These are phyloP conservation scores for Micrastur ruficollis DNA, from an alignment of 2,797 vertebrate species.

Conservation along the genomic window DNA sequence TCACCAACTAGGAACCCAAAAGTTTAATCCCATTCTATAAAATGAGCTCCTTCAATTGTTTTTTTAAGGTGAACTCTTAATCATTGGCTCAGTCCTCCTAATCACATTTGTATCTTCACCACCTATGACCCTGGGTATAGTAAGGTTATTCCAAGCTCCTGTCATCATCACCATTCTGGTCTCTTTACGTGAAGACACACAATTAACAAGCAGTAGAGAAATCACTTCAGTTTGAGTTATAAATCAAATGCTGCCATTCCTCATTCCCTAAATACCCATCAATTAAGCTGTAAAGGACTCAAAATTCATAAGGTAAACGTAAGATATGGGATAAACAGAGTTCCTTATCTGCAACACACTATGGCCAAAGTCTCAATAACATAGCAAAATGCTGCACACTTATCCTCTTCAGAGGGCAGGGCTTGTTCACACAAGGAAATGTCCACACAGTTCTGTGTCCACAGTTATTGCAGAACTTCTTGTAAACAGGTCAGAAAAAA, in stretches of 20 bases:
- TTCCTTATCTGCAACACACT: not conserved
- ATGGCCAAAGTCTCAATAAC: not conserved
- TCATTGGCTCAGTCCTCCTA: not conserved
- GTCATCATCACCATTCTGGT: not conserved
- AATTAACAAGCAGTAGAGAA: not conserved
- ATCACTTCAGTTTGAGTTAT: not conserved
- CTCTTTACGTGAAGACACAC: not conserved
- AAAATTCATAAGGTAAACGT: not conserved
- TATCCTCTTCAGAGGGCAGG: not conserved
- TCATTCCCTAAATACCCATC: not conserved
- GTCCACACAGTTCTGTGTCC: not conserved
- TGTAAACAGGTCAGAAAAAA: not conserved
- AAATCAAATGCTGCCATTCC: not conserved
- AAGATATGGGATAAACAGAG: not conserved
- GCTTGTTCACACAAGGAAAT: slow-evolving; percentile 3
- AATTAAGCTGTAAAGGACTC: not conserved
- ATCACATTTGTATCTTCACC: not conserved
- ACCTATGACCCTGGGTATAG: not conserved
- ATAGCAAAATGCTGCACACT: not conserved
- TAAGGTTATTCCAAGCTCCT: not conserved
- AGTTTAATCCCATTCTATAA: not conserved
- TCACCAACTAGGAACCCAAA: not conserved
- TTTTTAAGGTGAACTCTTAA: not conserved
- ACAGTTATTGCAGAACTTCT: not conserved
- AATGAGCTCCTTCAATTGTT: not conserved